Conservation (phyloP, 1,140 invertebrate genomes). For the Hylaeus anthracinus region DNA sequence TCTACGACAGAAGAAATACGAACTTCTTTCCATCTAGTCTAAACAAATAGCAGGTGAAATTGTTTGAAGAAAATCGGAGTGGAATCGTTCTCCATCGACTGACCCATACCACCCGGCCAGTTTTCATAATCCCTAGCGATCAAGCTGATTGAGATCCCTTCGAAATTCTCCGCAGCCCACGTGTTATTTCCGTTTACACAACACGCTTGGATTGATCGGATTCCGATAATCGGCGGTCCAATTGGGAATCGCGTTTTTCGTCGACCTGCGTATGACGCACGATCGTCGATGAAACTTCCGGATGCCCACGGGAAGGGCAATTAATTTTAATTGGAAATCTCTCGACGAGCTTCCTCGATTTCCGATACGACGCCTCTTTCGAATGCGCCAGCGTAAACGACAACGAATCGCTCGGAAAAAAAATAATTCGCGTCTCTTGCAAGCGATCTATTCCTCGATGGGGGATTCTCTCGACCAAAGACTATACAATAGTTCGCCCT, state of each 20-base stretch:
- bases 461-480: background rate
- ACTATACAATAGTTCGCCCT: background rate
- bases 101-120: too few species aligned
- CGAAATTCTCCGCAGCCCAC: too few species aligned
- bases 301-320: background rate
- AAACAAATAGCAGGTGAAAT: too few species aligned
- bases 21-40: too few species aligned
- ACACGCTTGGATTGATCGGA: background rate
- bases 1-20: too few species aligned
- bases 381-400: background rate
- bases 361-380: background rate
- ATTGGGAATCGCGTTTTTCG: background rate
- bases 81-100: too few species aligned
- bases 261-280: too few species aligned
- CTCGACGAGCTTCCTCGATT: background rate
- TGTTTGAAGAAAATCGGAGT: too few species aligned
- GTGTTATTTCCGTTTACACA: background rate
- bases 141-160: too few species aligned
- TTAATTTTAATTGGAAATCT: slow-evolving; percentile 13
- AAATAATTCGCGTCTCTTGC: background rate
- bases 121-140: too few species aligned
- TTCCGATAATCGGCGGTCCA: background rate
- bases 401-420: background rate
- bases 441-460: background rate
- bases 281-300: background rate